Evolutionary conservation across 2,113 vertebrate species (phyloP), one percentile per base, ranked within the genome.

Genomic region (Sminthopsis crassicaudata): DNA sequence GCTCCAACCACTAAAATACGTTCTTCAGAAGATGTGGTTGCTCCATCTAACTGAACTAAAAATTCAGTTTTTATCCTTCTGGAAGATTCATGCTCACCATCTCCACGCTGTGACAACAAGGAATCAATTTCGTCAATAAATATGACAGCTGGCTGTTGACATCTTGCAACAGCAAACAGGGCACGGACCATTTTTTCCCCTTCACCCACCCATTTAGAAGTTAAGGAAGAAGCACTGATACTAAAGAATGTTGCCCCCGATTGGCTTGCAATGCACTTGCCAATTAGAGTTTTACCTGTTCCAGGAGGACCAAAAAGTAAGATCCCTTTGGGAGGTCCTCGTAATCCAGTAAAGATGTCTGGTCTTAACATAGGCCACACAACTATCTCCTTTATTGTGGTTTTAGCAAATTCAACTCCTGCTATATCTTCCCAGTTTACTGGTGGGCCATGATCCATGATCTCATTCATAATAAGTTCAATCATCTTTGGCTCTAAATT

Each of bases 81-180:
- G 0, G 99, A 99, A 0, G 99, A 99, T 90, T 99, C 99, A 0
- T 99, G 99, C 96, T 99, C 99, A 11, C 99, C 99, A 27, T 99
- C 99, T 19, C 98, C 99, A 2, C 99, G 98, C 97, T 99, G 99
- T 51, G 99, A 99, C 96, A 99, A 95, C 0, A 99, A 97, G 2
- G 99, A 99, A 97, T 99, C 99, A 0, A 99, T 99, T 96, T 99
- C 99, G 36, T 99, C 99, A 0, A 99, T 99, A 96, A 99, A 99
- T 95, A 99, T 99, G 89, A 99, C 99, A 0, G 99, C 99, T 0
- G 99, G 99, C 94, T 99, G 99, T 95, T 99, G 99, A 96, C 99
- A 99, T 52, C 99, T 98, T 0, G 99, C 99, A 14, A 99, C 99
- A 25, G 99, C 97, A 3, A 99, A 99, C 96, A 99, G 97, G 0